phyloP scores from a whole-genome alignment of 2,797 vertebrate genomes.

The Falco naumanni region DNA sequence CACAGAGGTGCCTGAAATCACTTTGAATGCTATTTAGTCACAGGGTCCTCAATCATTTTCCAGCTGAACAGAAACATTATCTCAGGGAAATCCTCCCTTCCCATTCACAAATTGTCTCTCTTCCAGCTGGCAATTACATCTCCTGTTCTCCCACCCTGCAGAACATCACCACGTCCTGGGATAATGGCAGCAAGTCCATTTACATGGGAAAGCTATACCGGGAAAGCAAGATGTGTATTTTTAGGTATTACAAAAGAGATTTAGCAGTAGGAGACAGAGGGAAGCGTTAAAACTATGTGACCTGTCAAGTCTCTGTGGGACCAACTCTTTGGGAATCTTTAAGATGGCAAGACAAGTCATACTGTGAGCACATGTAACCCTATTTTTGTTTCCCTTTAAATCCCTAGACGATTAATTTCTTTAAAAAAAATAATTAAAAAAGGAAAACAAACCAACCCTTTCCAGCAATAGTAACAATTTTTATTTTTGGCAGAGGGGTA shows the following conservation, averaged over 20 bases:
- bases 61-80: neutral
- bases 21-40: neutral
- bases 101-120: neutral
- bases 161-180: neutral
- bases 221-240: conserved; percentile 54
- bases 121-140: neutral
- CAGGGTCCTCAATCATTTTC: neutral
- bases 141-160: neutral
- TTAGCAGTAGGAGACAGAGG: conserved; percentile 36
- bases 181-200: neutral
- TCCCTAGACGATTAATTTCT: neutral
- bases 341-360: neutral
- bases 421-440: neutral
- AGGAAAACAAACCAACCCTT: neutral
- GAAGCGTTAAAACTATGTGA: conserved; percentile 59
- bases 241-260: conserved; percentile 27
- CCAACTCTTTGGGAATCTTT: conserved; percentile 36
- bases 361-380: neutral
- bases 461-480: neutral
- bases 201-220: conserved; percentile 57
- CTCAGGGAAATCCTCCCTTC: neutral
- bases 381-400: conserved; percentile 9
- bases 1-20: neutral
- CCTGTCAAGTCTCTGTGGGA: conserved; percentile 35
- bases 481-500: neutral